Evolutionary conservation across 1,140 invertebrate genomes (phyloP).

Genomic region (Brachionus plicatilis): DNA sequence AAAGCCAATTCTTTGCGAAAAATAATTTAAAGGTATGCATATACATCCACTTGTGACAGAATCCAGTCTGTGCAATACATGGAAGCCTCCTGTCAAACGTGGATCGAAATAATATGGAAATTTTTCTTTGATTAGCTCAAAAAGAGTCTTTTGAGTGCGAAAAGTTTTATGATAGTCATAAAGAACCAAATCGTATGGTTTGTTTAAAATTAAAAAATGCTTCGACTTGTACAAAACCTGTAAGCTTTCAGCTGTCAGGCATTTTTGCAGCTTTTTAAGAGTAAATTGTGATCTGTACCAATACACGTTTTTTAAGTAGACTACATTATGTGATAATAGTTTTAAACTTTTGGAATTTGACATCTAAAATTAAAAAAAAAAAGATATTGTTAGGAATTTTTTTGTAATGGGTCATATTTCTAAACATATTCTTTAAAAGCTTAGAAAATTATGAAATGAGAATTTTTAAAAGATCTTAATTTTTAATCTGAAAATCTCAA

Average conservation of each 20-base stretch:
- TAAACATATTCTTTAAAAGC: no score
- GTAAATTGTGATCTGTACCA: conserved; percentile 28
- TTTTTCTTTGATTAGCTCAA: conserved; percentile 28
- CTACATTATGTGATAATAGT: conserved; percentile 16
- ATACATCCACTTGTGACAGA: conserved; percentile 36
- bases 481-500: no score
- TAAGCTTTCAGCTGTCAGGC: background rate
- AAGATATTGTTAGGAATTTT: background rate
- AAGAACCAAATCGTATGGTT: conserved; percentile 23
- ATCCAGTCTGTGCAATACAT: conserved; percentile 30
- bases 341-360: background rate
- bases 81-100: conserved; percentile 25
- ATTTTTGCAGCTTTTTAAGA: conserved; percentile 6
- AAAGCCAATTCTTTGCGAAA: background rate
- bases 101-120: conserved; percentile 38
- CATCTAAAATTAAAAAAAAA: background rate
- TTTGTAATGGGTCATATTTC: background rate
- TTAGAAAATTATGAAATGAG: no score
- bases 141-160: background rate
- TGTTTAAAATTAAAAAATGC: conserved; percentile 28
- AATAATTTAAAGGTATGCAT: conserved; percentile 14
- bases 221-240: conserved; percentile 18
- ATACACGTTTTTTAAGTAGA: conserved; percentile 22
- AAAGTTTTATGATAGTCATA: conserved; percentile 17
- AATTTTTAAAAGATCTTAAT: no score